Evolutionary conservation across 2,113 vertebrate genomes (phyloP).

Genomic region (Psittacus erithacus): DNA sequence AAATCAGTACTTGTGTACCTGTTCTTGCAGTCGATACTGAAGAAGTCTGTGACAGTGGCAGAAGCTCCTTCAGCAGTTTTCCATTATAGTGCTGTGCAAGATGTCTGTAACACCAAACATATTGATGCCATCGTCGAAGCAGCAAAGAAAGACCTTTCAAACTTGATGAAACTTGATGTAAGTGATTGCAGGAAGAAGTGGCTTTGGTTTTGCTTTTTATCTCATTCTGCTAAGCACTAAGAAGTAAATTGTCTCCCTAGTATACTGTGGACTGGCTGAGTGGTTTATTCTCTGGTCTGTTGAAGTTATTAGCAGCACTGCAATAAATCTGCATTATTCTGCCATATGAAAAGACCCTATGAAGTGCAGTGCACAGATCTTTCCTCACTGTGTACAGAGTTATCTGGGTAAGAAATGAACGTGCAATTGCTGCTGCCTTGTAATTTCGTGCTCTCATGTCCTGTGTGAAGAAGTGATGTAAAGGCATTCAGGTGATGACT

Average conservation of each 20-base stretch:
- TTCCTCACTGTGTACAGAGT: neutral
- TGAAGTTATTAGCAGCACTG: neutral
- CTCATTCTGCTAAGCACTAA: neutral
- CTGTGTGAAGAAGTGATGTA: neutral
- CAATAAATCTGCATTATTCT: constrained; percentile 12
- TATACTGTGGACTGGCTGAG: neutral
- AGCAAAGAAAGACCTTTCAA: constrained; percentile 89
- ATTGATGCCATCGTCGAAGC: constrained; percentile 86
- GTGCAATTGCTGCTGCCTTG: neutral
- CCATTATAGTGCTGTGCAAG: constrained; percentile 76
- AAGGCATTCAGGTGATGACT: neutral
- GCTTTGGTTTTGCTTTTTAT: neutral
- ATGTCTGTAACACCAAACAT: constrained; percentile 72
- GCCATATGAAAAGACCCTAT: neutral
- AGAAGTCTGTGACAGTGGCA: constrained; percentile 84
- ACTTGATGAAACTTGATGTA: constrained; percentile 88
- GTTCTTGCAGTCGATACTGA: constrained; percentile 79
- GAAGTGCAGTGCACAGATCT: neutral
- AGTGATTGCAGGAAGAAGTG: constrained; percentile 35
- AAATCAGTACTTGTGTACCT: neutral
- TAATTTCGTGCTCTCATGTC: neutral
- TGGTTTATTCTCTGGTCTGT: neutral
- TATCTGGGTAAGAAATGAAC: neutral
- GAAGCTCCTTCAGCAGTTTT: constrained; percentile 82
- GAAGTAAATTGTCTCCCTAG: neutral